phyloP scores from a whole-genome alignment of 2,888 invertebrate genomes.

The Drosophila kuntzei region DNA sequence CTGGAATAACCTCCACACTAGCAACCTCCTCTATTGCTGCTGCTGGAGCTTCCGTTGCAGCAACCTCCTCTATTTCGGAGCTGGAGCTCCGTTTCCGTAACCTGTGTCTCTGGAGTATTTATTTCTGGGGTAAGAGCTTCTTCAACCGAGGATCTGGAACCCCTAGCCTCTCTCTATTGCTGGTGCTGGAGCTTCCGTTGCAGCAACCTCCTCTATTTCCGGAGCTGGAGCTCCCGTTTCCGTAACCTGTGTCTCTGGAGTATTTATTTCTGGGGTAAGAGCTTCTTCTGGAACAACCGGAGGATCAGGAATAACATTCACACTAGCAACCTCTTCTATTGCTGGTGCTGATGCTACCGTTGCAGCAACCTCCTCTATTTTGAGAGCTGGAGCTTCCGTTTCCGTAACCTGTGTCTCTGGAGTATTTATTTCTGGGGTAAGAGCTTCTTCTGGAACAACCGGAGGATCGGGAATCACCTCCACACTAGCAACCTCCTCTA shows the following conservation, averaged over 20 bases:
- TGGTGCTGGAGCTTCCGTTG: neutral
- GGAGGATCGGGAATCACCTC: too few relatives aligned
- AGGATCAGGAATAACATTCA: neutral
- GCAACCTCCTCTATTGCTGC: slow-evolving; percentile 6
- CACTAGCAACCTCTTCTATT: slow-evolving; percentile 2
- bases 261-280: neutral
- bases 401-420: neutral
- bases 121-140: neutral
- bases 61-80: neutral
- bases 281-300: neutral
- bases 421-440: neutral
- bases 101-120: neutral
- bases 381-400: neutral
- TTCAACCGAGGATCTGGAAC: neutral
- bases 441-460: too few relatives aligned
- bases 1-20: neutral
- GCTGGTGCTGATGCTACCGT: neutral
- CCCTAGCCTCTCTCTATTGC: too few relatives aligned
- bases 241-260: too few relatives aligned
- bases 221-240: neutral
- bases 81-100: neutral
- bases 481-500: too few relatives aligned
- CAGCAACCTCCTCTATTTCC: slow-evolving; percentile 3
- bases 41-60: neutral
- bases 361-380: slow-evolving; percentile 2